Conservation (phyloP, 37 sponge, comb jelly and placozoan species). For the Mnemiopsis leidyi region DNA sequence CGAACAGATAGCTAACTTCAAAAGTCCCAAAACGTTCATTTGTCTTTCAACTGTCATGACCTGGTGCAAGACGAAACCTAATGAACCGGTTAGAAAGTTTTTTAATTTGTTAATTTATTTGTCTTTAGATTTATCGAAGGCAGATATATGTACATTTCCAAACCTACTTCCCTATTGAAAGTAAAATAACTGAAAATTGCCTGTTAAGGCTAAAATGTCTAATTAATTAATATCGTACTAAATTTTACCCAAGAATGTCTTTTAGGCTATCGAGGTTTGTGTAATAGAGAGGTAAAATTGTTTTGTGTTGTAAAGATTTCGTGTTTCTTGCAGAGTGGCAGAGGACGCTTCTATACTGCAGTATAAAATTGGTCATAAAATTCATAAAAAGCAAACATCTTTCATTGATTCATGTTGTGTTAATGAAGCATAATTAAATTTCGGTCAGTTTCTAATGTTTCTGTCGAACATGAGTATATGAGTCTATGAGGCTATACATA, state of each 20-base stretch:
- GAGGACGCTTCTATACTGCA: no score
- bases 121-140: no score
- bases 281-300: not conserved
- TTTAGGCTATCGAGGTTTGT: constrained; percentile 55
- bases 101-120: no score
- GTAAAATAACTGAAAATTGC: no score
- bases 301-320: not conserved
- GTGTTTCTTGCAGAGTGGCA: not conserved
- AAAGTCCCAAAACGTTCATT: constrained; percentile 81
- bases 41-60: constrained; percentile 85
- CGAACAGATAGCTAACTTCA: constrained; percentile 73
- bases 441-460: no score
- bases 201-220: no score
- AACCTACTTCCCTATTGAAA: no score
- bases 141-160: no score
- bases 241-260: not conserved
- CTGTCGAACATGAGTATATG: no score
- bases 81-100: constrained; percentile 83
- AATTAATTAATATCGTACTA: not conserved
- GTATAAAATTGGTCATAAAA: no score
- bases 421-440: not conserved
- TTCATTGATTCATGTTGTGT: not conserved
- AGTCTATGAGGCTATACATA: no score
- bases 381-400: no score
- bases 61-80: constrained; percentile 92